These are phyloP conservation scores for Cryptoblepharus egeriae DNA, from an alignment of 2,797 vertebrate genomes.

Conservation along the genomic window DNA sequence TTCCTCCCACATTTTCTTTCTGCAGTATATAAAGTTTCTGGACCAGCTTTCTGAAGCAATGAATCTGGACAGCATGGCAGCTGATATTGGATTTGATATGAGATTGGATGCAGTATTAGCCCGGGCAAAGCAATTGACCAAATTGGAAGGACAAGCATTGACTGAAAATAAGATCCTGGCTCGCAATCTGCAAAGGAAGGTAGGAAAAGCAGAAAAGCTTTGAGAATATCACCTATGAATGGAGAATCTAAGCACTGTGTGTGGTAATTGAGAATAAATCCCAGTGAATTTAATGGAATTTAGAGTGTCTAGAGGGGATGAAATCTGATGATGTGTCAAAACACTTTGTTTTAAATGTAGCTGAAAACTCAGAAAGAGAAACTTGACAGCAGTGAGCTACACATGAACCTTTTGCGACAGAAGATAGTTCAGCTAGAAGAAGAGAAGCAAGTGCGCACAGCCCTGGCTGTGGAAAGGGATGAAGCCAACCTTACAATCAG, in stretches of 20 bases:
- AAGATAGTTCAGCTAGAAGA: slow-evolving; percentile 89
- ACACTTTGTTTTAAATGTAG: slow-evolving; percentile 68
- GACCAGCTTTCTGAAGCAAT: slow-evolving; percentile 87
- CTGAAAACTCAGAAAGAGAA: slow-evolving; percentile 88
- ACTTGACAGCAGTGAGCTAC: slow-evolving; percentile 87
- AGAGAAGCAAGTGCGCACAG: slow-evolving; percentile 80
- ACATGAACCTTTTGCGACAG: slow-evolving; percentile 86
- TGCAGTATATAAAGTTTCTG: slow-evolving; percentile 88
- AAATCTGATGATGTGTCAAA: not conserved
- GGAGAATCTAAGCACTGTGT: too few species aligned
- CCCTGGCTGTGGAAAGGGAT: slow-evolving; percentile 80
- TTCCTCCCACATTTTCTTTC: not conserved
- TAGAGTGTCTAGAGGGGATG: not conserved
- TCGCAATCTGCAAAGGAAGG: slow-evolving; percentile 88
- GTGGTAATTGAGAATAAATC: not conserved
- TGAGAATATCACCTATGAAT: not conserved
- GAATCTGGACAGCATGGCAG: slow-evolving; percentile 82
- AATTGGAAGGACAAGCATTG: slow-evolving; percentile 83
- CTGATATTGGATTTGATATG: slow-evolving; percentile 90
- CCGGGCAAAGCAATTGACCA: slow-evolving; percentile 85
- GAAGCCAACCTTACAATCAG: slow-evolving; percentile 77
- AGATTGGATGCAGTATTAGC: slow-evolving; percentile 83
- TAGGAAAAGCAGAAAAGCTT: slow-evolving; percentile 61
- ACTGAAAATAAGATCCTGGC: slow-evolving; percentile 86
- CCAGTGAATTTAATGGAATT: slow-evolving; percentile 29